These are phyloP conservation scores for Epizoanthus scotinus DNA, from an alignment of 92 coral and sea anemone genomes.

Conservation along the genomic window DNA sequence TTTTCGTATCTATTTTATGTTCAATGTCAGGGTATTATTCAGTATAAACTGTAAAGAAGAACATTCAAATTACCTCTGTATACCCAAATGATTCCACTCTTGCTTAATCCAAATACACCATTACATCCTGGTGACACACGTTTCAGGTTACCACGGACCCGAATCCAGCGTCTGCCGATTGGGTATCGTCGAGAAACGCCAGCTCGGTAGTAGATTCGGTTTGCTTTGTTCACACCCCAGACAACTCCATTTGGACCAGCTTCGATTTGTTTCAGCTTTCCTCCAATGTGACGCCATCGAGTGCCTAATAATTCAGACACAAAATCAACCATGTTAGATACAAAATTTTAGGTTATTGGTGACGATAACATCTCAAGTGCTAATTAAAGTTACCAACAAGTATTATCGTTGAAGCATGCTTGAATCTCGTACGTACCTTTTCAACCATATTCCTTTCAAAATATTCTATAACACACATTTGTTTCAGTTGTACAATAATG, in stretches of 20 bases:
- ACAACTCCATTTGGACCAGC: slow-evolving; percentile 27
- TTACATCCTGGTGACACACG: slow-evolving; percentile 42
- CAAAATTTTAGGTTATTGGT: too few species aligned
- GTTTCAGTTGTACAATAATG: too few species aligned
- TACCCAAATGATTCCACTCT: slow-evolving; percentile 10
- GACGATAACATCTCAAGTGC: too few species aligned
- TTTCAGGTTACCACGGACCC: slow-evolving; percentile 1
- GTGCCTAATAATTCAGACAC: neutral
- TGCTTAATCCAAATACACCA: slow-evolving; percentile 33
- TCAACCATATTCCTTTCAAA: too few species aligned
- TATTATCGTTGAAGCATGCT: too few species aligned
- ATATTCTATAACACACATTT: too few species aligned
- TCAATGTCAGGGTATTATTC: too few species aligned
- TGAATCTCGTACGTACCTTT: too few species aligned
- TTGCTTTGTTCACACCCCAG: slow-evolving; percentile 27
- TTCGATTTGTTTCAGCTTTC: slow-evolving; percentile 31
- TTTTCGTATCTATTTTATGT: too few species aligned
- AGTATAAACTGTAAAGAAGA: too few species aligned
- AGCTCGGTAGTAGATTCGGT: slow-evolving; percentile 13
- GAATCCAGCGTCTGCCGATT: slow-evolving; percentile 39
- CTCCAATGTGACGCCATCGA: slow-evolving; percentile 33
- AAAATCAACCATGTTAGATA: neutral
- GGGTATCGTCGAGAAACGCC: slow-evolving; percentile 34
- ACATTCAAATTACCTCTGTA: slow-evolving; percentile 21
- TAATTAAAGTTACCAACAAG: too few species aligned